Evolutionary conservation across 2,888 invertebrate genomes (phyloP).

Genomic region (Nemotelus pantherinus): DNA sequence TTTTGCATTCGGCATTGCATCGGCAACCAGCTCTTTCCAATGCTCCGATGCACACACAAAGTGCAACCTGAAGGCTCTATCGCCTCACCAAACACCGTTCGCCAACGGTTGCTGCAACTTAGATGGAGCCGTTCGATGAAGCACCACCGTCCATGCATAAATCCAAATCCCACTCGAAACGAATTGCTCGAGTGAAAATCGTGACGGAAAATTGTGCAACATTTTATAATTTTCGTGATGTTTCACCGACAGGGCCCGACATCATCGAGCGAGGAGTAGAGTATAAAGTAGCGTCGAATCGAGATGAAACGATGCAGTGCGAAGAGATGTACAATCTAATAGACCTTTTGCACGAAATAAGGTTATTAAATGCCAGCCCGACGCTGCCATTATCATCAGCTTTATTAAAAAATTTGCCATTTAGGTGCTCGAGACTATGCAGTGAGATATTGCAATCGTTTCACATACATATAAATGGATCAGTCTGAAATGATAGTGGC

Average conservation of each 20-base stretch:
- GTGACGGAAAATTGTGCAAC: constrained; percentile 35
- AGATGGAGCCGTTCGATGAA: not conserved
- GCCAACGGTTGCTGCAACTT: not conserved
- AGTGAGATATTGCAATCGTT: constrained; percentile 8
- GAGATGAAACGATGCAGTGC: not conserved
- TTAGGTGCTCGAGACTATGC: not conserved
- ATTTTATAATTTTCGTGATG: constrained; percentile 30
- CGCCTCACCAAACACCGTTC: not conserved
- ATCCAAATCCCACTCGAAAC: not conserved
- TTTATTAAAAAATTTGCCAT: constrained; percentile 29
- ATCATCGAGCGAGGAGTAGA: not conserved
- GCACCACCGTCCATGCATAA: not conserved
- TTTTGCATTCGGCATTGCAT: too few relatives aligned
- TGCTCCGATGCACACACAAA: too few relatives aligned
- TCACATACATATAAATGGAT: not conserved
- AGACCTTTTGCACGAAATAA: constrained; percentile 35
- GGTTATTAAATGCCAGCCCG: constrained; percentile 33
- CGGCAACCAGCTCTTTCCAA: too few relatives aligned
- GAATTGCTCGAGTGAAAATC: constrained; percentile 20
- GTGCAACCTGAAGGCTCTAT: not conserved
- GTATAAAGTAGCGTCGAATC: too few relatives aligned
- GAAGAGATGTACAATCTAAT: constrained; percentile 21
- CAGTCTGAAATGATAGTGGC: not conserved
- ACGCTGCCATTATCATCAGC: constrained; percentile 9
- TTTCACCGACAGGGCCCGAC: constrained; percentile 19